Base-by-base conservation (phyloP, 2,797 vertebrate species). In the Macroramphosus scolopax region DNA sequence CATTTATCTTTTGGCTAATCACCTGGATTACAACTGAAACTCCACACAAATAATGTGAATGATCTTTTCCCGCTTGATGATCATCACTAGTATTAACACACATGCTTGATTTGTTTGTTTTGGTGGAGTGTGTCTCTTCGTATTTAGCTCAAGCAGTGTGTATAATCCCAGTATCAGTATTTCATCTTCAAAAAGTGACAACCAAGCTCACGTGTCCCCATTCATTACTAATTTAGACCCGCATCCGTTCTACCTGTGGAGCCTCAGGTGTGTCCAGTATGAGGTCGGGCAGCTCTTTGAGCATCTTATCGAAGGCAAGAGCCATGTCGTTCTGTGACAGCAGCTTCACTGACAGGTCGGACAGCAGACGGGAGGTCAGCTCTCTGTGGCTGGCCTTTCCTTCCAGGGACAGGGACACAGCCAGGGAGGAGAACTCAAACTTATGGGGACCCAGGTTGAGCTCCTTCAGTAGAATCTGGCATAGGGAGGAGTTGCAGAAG, bases 351-450 rank as follows among this genome's bases (percentile, higher is more conserved):
- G 87, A 82, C 54, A 94, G 88, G 46, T 94, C 93, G 0, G 91
- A 90, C 24, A 95, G 90, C 67, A 94, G 87, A 7, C 92, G 89
- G 1, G 93, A 94, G 0, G 92, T 93, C 57, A 95, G 89, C 80
- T 95, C 93, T 20, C 93, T 78, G 77, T 95, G 93, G 75, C 93
- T 95, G 55, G 93, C 93, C 57, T 92, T 93, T 51, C 92, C 92
- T 68, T 94, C 93, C 11, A 94, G 77, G 16, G 93, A 89, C 75
- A 94, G 75, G 2, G 89, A 88, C 63, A 94, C 86, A 0, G 93
- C 93, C 80, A 94, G 38, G 1, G 91, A 89, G 10, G 93, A 90
- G 58, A 94, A 90, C 50, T 92, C 86, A 0, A 72, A 90, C 68
- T 85, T 89, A 33, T 88, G 82, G 3, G 55, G 45, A 11, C 93